Percentiles rank a stretch among this genome's conserved stretches.
Evolutionary conservation across 2,113 vertebrate genomes (phyloP).

Genomic region (Bufo gargarizans): DNA sequence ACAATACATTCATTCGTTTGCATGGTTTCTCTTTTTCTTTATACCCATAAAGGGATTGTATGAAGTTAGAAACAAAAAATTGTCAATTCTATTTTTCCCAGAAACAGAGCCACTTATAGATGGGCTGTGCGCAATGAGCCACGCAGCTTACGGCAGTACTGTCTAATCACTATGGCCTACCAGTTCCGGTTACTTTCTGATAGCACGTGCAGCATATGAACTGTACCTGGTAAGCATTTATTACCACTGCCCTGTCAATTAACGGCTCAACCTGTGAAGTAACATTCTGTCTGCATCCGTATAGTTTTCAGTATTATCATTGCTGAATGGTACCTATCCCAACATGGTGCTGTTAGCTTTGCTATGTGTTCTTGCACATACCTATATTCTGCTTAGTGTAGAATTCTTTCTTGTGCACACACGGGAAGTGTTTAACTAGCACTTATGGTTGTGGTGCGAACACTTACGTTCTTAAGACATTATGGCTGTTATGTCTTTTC

Average conservation of each 20-base stretch:
- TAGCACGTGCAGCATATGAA: not conserved
- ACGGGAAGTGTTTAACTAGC: not conserved
- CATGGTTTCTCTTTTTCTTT: not conserved
- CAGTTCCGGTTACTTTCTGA: too few species aligned
- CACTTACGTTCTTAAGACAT: not conserved
- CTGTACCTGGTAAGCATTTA: not conserved
- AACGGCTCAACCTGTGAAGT: not conserved
- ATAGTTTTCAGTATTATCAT: slow-evolving; percentile 11
- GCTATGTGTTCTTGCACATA: slow-evolving; percentile 9
- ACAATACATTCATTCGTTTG: not conserved
- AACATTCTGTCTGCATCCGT: not conserved
- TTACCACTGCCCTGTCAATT: not conserved
- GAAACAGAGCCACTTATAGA: not conserved
- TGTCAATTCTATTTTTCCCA: not conserved
- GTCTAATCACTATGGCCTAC: not conserved
- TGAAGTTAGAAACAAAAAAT: not conserved
- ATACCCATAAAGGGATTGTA: not conserved
- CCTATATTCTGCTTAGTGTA: not conserved
- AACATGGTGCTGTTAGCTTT: not conserved
- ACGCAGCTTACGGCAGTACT: not conserved
- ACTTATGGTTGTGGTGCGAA: not conserved
- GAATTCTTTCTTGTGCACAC: not conserved
- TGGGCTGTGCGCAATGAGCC: not conserved
- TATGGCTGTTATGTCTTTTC: not conserved
- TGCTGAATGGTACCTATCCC: not conserved